Base-by-base conservation (phyloP, 2,113 vertebrate genomes). In the Sinocyclocheilus grahami region DNA sequence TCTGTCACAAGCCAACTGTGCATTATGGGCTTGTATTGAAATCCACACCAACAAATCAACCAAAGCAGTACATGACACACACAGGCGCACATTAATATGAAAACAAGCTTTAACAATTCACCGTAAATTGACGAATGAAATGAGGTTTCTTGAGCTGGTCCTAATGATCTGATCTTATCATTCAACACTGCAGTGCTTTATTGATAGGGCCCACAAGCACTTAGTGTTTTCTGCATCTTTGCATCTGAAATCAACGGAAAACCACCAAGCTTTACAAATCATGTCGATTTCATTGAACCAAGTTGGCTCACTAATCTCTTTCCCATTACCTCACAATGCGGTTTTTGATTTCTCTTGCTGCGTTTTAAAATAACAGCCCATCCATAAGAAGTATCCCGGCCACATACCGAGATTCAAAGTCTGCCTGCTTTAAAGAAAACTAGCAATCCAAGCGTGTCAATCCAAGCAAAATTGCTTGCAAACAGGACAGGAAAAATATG, bases 231-330 rank as follows among this genome's bases (percentile, higher is more conserved):
- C 46, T 55, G 27, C 39, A 16, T 67, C 78, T 63, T 27, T 18
- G 82, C 51, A 74, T 84, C 82, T 84, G 69, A 74, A 84, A 72
- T 84, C 82, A 83, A 55, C 48, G 2, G 53, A 75, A 74, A 84
- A 74, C 30, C 67, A 74, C 82, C 48, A 39, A 24, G 82, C 51
- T 74, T 84, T 60, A 74, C 82, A 84, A 84, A 84, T 84, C 51
- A 84, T 84, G 82, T 74, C 81, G 27, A 83, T 83, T 83, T 55
- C 22, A 84, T 60, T 84, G 82, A 84, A 74, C 82, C 67, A 42
- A 75, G 82, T 84, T n/a, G 51, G 82, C 51, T 74, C 3, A 20
- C 82, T 84, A 84, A 84, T 84, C 67, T 84, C 51, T 84, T 74
- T 74, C 67, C 82, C 69, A 75, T 84, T 84, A 60, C 82, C 82